Conservation (phyloP, 2,797 vertebrate species). For the Protosalanx chinensis region DNA sequence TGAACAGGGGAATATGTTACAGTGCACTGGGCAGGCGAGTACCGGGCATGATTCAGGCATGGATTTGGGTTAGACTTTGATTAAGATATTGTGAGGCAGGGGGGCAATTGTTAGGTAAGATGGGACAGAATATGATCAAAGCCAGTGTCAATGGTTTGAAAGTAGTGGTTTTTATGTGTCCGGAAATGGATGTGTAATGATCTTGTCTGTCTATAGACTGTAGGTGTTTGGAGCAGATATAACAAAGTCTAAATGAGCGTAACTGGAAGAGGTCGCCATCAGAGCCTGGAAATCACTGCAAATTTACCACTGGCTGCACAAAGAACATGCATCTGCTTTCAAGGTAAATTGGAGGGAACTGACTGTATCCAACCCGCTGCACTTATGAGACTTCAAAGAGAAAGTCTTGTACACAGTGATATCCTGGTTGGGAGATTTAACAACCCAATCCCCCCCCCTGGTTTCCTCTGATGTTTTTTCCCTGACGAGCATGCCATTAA, state of each 20-base stretch:
- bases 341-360: slow-evolving; percentile 57
- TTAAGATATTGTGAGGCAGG: background rate
- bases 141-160: slow-evolving; percentile 9
- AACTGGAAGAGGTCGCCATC: slow-evolving; percentile 38
- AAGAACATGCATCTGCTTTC: slow-evolving; percentile 43
- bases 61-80: slow-evolving; percentile 4
- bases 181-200: slow-evolving; percentile 35
- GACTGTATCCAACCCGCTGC: slow-evolving; percentile 39
- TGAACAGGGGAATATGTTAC: slow-evolving; percentile 25
- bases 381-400: slow-evolving; percentile 52
- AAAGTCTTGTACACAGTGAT: slow-evolving; percentile 39
- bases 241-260: slow-evolving; percentile 52
- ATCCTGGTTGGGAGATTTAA: slow-evolving; percentile 15
- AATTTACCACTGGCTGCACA: background rate
- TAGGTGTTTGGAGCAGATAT: slow-evolving; percentile 24
- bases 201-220: slow-evolving; percentile 32
- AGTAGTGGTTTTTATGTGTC: slow-evolving; percentile 16
- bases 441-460: slow-evolving; percentile 30
- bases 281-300: background rate
- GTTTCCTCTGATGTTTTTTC: slow-evolving; percentile 40
- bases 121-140: background rate
- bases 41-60: slow-evolving; percentile 13
- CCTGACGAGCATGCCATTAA: slow-evolving; percentile 34
- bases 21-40: background rate
- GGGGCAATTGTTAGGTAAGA: background rate